Evolutionary conservation across 2,888 invertebrate species (phyloP), one percentile per base, ranked within the genome.

Genomic region (Entomobrya multifasciata): DNA sequence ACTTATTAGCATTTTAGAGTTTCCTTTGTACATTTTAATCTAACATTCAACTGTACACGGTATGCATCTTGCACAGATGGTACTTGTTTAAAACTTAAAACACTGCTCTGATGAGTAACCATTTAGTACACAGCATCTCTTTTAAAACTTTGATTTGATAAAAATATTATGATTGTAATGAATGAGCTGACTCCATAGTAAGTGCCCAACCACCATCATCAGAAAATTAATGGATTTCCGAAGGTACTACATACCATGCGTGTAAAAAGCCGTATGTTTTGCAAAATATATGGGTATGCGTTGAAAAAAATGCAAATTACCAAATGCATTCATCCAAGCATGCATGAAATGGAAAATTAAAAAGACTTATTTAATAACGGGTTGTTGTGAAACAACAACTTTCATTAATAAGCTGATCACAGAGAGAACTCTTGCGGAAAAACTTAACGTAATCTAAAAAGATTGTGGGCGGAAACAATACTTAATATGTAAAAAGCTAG

Each of bases 271-370:
- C n/a, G n/a, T n/a, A n/a, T n/a, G n/a, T 49, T 27, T 49, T 27
- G 74, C 22, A 20, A 74, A 52, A 67, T 41, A 49, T 25, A 49
- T 52, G 72, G 47, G 49, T 11, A 74, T 49, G 49, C 27, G 30
- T 22, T 27, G 10, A 6, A 57, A 74, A 77, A 77, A 77, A 30
- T 6, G 36, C 15, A 77, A 57, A 77, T 77, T 77, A 57, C 57
- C 77, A 77, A 77, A 49, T 49, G 55, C 41, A 77, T 77, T 77
- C 77, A 79, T 79, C 65, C 62, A 79, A 65, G 79, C 65, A 79
- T 79, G 79, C 79, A 79, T 79, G 79, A 65, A 79, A 67, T 79
- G 79, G 49, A 79, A 79, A 52, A 67, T 77, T 17, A 41, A n/a
- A 67, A 67, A 13, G 77, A 57, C 20, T 57, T 57, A 79, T 65